Evolutionary conservation across 2,888 invertebrate genomes (phyloP), one percentile per base, ranked within the genome.

Genomic region (Diarsia brunnea): DNA sequence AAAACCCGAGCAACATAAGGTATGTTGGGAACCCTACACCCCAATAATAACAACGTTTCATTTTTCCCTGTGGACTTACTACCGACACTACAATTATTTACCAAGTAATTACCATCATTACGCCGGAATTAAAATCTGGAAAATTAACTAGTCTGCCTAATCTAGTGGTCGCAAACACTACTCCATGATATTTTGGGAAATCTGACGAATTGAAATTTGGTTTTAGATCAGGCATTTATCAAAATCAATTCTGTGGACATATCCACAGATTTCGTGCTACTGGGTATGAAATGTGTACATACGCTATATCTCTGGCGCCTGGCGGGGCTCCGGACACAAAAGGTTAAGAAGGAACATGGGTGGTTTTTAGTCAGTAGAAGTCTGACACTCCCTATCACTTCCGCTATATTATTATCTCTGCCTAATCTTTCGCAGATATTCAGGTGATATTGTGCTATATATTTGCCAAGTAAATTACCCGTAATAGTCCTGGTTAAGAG

Each of bases 21-120:
- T 45, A 66, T 19, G 4, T 58, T 64, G 11, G 4, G 43, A 63
- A 43, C 60, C 38, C 38, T n/a, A 38, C 31, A 43, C 51, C 61
- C 47, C 19, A 53, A 67, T 64, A 81, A 65, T 16, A 45, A 51
- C 12, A 27, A 49, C 60, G 27, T 70, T 69, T 66, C 64, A 80
- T 49, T 70, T 45, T 43, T 16, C 68, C 79, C 51, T 1, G 7
- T n/a, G 24, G 55, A 60, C 31, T 78, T 38, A 1, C 45, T 53
- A 1, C 47, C 14, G 14, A 4, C 16, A 27, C 24, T 64, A 64
- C 43, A 58, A 67, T 71, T 31, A 60, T 10, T 31, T 60, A 60
- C 16, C 27, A 31, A 38, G 43, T 43, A 16, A 43, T 10, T 63
- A n/a, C 16, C 4, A 45, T 0, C n/a, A 63, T 43, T 63, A 38